A percentile compares a stretch with the other conserved stretches of the same genome.
Conservation (phyloP, 1,140 invertebrate genomes). For the Pseudoatta argentina region DNA sequence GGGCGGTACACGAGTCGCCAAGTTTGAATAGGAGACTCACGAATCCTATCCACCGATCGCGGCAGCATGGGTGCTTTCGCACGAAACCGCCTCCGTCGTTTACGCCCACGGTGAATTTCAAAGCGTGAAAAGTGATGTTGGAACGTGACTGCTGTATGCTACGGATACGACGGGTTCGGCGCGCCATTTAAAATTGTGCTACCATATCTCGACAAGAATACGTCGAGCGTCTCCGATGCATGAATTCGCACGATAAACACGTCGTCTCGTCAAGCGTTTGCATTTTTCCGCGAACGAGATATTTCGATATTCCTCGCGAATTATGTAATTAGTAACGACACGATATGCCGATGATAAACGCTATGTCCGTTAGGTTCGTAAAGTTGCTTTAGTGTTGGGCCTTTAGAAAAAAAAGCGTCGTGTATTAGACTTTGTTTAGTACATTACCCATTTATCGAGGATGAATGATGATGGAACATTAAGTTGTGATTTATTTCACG, state of each 20-base stretch:
- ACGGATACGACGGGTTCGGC: conserved; percentile 61
- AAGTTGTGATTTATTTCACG: not conserved
- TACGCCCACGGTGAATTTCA: conserved; percentile 27
- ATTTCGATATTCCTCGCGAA: conserved; percentile 32
- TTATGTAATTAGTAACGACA: conserved; percentile 67
- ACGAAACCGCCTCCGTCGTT: not conserved
- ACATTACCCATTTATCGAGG: not conserved
- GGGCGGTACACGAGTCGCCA: conserved; percentile 61
- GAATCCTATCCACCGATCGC: not conserved
- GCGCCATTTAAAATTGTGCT: conserved; percentile 72
- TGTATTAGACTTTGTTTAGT: too few species aligned
- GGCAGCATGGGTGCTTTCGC: not conserved
- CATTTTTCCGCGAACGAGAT: not conserved
- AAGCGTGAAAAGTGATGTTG: conserved; percentile 59
- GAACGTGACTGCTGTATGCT: conserved; percentile 54
- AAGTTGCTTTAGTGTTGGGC: conserved; percentile 2
- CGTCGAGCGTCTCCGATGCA: not conserved
- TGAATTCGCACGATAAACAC: not conserved
- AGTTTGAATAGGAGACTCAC: conserved; percentile 38
- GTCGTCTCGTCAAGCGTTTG: not conserved
- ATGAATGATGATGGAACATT: not conserved
- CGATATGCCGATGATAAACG: conserved; percentile 43
- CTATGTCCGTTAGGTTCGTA: conserved; percentile 64
- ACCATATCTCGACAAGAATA: not conserved
- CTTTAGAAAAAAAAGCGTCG: not conserved